Evolutionary conservation across 2,113 vertebrate genomes (phyloP), one percentile per base, ranked within the genome.

Genomic region (Etheostoma cragini): DNA sequence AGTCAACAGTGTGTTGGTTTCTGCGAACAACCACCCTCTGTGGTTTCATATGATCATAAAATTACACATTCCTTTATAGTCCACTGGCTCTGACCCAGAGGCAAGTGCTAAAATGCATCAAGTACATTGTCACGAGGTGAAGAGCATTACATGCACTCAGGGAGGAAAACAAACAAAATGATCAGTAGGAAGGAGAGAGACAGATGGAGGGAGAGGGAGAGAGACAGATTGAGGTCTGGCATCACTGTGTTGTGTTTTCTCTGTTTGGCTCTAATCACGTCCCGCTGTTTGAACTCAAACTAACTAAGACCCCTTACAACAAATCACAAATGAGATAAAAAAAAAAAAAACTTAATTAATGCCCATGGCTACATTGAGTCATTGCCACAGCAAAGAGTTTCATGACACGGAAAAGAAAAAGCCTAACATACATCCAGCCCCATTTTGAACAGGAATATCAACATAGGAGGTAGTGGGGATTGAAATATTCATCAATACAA

Each of bases 41-140:
- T 76, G 70, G 74, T 86, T 91, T 88, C 85, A 91, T 82, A 74
- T 14, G 58, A 35, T 90, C 74, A 52, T 90, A 82, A 90, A 93
- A 85, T 85, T 72, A 87, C 71, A 91, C 75, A 74, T 91, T 88
- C 79, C 75, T 81, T 81, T 88, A 77, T 63, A 62, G 85, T 53
- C n/a, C 62, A 13, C 72, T 84, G 86, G 87, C 81, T 72, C 38
- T 4, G 15, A 68, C 61, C 87, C 80, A 81, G 73, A 66, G 66
- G 56, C 63, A 47, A 68, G 70, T 69, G 72, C 35, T 85, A 58
- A 81, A 88, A 78, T 49, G 60, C 68, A 82, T 50, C 38, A 62
- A 45, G 46, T 47, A 73, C 58, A 78, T 50, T 76, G 68, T 61
- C 63, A 67, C 49, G 60, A 66, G 64, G 64, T 83, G 72, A 53